Base-by-base conservation (phyloP, 2,888 invertebrate species). In the Aphidius colemani region DNA sequence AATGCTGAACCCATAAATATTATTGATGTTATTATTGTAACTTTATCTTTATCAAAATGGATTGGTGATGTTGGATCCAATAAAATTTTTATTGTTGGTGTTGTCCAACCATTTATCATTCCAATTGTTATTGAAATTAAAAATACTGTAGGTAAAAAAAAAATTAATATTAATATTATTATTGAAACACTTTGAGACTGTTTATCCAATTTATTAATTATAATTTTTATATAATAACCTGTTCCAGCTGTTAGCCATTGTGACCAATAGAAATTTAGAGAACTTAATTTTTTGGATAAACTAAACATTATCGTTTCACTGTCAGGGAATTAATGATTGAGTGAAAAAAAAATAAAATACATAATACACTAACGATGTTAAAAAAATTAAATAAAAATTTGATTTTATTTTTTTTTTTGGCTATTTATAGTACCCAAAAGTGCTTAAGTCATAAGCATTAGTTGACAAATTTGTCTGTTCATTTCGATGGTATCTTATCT, bases 71-170 rank as follows among this genome's bases (percentile, higher is more conserved):
- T n/a, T 5, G 66, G 53, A 1, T 9, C 57, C 1, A 70, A 72
- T 57, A 79, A 59, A 53, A 70, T 68, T 0, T 73, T 74, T 8
- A 78, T 43, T 58, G 74, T 77, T n/a, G 79, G 78, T 0, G 78
- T 78, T 2, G 74, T 72, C 79, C 78, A 78, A 5, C 78, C 79
- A 1, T 9, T 49, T 56, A 49, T 49, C 3, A 56, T 9, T 13
- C 61, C 61, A 18, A 11, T 9, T 5, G 56, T 13, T 4, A 61
- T 10, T 11, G 49, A 40, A 39, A 61, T 61, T 18, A 61, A 18
- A 30, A 55, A 61, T 7, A 61, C 61, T 61, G 56, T 1, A 41
- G 45, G 46, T 18, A 18, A 18, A 18, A 18, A 1, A 18, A 18
- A 18, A 18, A 18, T 18, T 0, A 18, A 18, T 18, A 18, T 2